Evolutionary conservation across 2,113 vertebrate genomes (phyloP), one percentile per base, ranked within the genome.

Genomic region (Ptychochromis oligacanthus): DNA sequence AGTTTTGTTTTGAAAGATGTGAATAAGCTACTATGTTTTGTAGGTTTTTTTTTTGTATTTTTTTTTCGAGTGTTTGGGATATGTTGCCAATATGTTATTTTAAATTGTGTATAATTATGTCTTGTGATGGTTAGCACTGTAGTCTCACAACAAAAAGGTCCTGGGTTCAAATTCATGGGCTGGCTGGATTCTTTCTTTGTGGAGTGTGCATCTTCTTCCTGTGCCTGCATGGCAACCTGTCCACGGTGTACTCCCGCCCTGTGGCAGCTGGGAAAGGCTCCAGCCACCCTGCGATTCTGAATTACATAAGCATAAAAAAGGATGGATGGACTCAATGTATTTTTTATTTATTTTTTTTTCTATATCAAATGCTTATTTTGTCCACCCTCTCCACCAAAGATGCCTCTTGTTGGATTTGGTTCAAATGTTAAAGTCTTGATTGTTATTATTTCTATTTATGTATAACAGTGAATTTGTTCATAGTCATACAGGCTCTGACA

Each of bases 61-160:
- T 40, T 43, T 8, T 1, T 20, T 34, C 0, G 9, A 22, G 40
- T 2, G 0, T 64, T 40, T 40, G 40, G 14, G 20, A 8, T 54
- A 40, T 64, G 20, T 38, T 64, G 20, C 34, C 34, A 64, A 2
- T 14, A 40, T 64, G 12, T 64, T 22, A 40, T 40, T 15, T 64
- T 0, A 64, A 64, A 64, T 15, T 64, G 1, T 64, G 12, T 40
- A 22, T 64, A 38, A 22, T 64, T n/a, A 64, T 40, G 14, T 22
- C 40, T 7, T 17, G 22, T 2, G 3, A 13, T 65, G 62, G 2
- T 65, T 65, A 65, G n/a, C 62, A 43, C 38, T 24, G n/a, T 43
- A 24, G 8, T 13, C 38, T 65, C 7, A 43, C 13, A 65, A 20
- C 7, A 38, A 65, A 38, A 43, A 22, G 62, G 13, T 17, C 38